Evolutionary conservation across 2,888 invertebrate species (phyloP), one percentile per base, ranked within the genome.

Genomic region (Cataglyphis rosenhaueri): DNA sequence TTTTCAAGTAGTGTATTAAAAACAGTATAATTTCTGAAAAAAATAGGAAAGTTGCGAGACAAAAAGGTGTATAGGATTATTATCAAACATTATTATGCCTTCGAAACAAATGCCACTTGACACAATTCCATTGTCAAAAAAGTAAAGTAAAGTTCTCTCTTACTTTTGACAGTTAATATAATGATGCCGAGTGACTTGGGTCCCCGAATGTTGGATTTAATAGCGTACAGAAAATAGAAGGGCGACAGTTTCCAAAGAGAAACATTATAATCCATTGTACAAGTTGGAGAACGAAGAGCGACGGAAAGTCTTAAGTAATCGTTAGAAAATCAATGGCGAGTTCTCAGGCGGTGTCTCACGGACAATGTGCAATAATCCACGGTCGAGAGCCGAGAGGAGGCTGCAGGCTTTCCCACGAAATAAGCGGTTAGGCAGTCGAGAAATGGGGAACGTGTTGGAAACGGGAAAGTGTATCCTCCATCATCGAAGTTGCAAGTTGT

Each of bases 401-500:
- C 84, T 89, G 89, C 84, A 75, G 73, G 75, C 75, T 83, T 89
- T 89, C 89, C 85, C 89, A 89, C 90, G 87, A 74, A 74, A 83
- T 76, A 88, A 88, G 85, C 85, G 85, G 88, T 88, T 88, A 83
- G 82, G 65, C 87, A 87, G 84, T 86, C 83, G 52, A 75, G 75
- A 86, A 89, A 84, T 84, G 83, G 89, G 82, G 66, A 76, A 78
- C 75, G 66, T 78, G 83, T 81, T 88, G 78, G 88, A 84, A 88
- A 88, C 87, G 86, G 74, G 82, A 70, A 81, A 85, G 89, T 66
- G 78, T 90, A 87, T 89, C 86, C 88, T 89, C 87, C 90, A 89
- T 90, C 89, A 90, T 89, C 87, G 87, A 90, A 89, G 84, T 90
- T 87, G 87, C 84, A 87, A 87, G 87, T 86, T 83, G 85, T 81